These are phyloP conservation scores for Biston stratarius DNA, from an alignment of 2,888 invertebrate genomes.

Conservation along the genomic window DNA sequence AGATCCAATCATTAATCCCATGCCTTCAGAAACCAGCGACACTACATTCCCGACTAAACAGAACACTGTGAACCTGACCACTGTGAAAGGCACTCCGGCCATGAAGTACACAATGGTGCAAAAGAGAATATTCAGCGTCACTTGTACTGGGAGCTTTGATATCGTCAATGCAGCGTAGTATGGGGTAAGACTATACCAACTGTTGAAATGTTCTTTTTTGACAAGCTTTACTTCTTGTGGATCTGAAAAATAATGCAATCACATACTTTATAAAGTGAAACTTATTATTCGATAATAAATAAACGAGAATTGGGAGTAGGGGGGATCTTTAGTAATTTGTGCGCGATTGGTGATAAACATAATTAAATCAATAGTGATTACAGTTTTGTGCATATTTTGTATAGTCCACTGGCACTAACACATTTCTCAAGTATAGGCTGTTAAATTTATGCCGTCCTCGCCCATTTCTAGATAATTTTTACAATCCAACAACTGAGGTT, in stretches of 20 bases:
- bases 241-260: constrained; percentile 75
- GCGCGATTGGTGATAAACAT: too few species aligned
- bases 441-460: background rate
- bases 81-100: constrained; percentile 89
- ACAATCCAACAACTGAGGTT: too few species aligned
- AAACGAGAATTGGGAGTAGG: too few species aligned
- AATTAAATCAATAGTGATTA: too few species aligned
- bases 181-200: constrained; percentile 89
- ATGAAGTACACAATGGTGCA: constrained; percentile 87
- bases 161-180: constrained; percentile 88
- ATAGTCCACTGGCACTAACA: too few species aligned
- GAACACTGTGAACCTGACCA: constrained; percentile 89
- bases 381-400: too few species aligned
- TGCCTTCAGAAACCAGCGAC: constrained; percentile 91
- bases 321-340: too few species aligned
- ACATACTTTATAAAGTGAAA: too few species aligned
- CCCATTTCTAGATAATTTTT: background rate
- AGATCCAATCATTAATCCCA: constrained; percentile 92
- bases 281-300: too few species aligned
- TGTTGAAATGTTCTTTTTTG: constrained; percentile 90
- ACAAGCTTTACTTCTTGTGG: constrained; percentile 89
- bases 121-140: constrained; percentile 87
- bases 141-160: constrained; percentile 87
- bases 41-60: constrained; percentile 89
- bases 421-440: background rate